These are phyloP conservation scores for Trachelus stipa DNA, from an alignment of 2,888 invertebrate genomes.

Conservation along the genomic window DNA sequence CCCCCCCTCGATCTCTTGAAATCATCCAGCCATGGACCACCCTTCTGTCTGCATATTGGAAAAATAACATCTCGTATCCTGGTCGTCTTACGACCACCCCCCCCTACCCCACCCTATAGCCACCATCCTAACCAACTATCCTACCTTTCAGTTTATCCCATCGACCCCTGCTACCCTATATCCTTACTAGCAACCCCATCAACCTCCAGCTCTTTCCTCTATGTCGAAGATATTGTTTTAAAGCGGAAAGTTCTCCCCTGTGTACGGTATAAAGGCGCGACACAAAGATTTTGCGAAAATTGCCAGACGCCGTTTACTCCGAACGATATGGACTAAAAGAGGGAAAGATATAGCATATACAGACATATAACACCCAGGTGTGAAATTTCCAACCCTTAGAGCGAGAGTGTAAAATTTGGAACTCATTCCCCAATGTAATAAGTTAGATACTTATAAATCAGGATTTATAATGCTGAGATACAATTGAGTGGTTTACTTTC, in stretches of 20 bases:
- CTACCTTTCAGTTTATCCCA: conserved; percentile 1
- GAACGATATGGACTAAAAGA: not conserved
- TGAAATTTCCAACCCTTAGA: not conserved
- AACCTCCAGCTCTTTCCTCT: conserved; percentile 32
- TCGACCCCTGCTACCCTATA: conserved; percentile 32
- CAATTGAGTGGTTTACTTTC: not conserved
- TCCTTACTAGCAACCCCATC: not conserved
- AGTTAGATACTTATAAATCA: not conserved
- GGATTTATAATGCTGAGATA: not conserved
- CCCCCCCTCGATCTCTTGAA: conserved; percentile 27
- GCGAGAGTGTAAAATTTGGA: not conserved
- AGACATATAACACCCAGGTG: not conserved
- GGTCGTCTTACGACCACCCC: not conserved
- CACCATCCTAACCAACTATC: conserved; percentile 38
- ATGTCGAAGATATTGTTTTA: conserved; percentile 59
- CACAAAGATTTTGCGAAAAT: conserved; percentile 15
- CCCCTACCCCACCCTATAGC: not conserved
- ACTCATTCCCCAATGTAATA: not conserved
- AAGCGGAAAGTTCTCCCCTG: conserved; percentile 62
- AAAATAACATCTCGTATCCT: conserved; percentile 42
- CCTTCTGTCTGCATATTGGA: conserved; percentile 47
- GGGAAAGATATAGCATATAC: not conserved
- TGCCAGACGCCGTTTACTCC: conserved; percentile 5
- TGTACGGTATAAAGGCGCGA: conserved; percentile 39
- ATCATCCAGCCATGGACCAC: conserved; percentile 35